Conservation (phyloP, 2,797 vertebrate species). For the Sebastes itinus region DNA sequence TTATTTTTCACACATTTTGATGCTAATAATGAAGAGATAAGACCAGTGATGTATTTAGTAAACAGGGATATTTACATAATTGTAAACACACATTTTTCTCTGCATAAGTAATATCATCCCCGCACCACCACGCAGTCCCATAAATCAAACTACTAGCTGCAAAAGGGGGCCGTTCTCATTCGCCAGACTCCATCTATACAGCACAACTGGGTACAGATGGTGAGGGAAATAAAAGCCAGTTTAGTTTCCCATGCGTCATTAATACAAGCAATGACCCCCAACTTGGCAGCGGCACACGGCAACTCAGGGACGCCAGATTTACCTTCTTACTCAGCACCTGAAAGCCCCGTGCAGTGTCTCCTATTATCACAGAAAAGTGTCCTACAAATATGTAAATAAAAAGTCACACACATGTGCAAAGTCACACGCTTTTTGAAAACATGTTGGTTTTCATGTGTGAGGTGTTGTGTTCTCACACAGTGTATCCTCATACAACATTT, state of each 20-base stretch:
- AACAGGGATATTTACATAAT: conserved; percentile 30
- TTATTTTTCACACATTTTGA: background rate
- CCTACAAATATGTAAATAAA: background rate
- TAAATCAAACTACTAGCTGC: conserved; percentile 54
- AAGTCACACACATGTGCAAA: background rate
- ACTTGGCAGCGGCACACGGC: conserved; percentile 44
- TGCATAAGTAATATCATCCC: conserved; percentile 5
- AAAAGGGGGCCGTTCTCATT: conserved; percentile 18
- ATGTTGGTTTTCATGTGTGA: background rate
- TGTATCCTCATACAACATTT: too few species aligned
- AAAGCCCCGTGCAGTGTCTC: conserved; percentile 4
- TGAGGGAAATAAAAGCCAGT: conserved; percentile 62
- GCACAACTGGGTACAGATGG: conserved; percentile 62
- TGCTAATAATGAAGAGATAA: background rate
- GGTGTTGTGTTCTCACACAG: background rate
- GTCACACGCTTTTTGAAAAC: background rate
- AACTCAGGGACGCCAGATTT: conserved; percentile 41
- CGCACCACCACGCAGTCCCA: conserved; percentile 9
- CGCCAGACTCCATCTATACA: conserved; percentile 33
- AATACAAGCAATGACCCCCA: conserved; percentile 67
- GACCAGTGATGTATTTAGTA: background rate
- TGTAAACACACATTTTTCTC: conserved; percentile 15
- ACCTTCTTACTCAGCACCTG: conserved; percentile 48
- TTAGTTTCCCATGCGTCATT: conserved; percentile 68
- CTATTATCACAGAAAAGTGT: background rate